Evolutionary conservation across 1,140 invertebrate species (phyloP).

Genomic region (Stegodyphus mimosarum): DNA sequence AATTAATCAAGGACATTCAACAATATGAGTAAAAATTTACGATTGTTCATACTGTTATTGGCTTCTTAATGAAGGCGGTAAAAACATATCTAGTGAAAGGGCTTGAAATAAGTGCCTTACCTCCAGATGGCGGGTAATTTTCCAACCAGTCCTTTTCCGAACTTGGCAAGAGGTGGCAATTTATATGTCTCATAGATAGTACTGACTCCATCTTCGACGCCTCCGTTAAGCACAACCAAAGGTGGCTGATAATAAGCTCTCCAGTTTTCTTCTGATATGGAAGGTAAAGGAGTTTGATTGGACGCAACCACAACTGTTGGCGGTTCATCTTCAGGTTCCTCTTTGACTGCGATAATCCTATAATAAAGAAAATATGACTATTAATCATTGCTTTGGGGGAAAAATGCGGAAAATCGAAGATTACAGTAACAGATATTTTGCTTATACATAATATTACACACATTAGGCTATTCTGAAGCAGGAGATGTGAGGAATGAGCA

Average conservation of each 20-base stretch:
- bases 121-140: conserved; percentile 29
- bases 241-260: conserved; percentile 37
- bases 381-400: background rate
- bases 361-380: background rate
- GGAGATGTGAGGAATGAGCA: too few species aligned
- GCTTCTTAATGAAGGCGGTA: too few species aligned
- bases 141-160: conserved; percentile 40
- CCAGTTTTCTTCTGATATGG: conserved; percentile 53
- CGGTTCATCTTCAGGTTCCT: conserved; percentile 39
- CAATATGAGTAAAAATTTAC: too few species aligned
- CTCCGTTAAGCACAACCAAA: conserved; percentile 13
- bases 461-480: too few species aligned
- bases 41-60: too few species aligned
- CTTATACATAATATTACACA: too few species aligned
- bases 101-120: background rate
- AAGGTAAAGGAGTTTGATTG: conserved; percentile 12
- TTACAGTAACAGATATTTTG: too few species aligned
- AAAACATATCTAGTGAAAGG: too few species aligned
- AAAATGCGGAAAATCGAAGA: too few species aligned
- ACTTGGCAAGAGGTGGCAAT: conserved; percentile 39
- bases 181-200: conserved; percentile 44
- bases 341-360: conserved; percentile 33
- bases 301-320: conserved; percentile 3
- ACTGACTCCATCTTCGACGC: background rate
- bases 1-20: too few species aligned